Base-by-base conservation (phyloP, 1,140 invertebrate genomes). In the Papilio glaucus region DNA sequence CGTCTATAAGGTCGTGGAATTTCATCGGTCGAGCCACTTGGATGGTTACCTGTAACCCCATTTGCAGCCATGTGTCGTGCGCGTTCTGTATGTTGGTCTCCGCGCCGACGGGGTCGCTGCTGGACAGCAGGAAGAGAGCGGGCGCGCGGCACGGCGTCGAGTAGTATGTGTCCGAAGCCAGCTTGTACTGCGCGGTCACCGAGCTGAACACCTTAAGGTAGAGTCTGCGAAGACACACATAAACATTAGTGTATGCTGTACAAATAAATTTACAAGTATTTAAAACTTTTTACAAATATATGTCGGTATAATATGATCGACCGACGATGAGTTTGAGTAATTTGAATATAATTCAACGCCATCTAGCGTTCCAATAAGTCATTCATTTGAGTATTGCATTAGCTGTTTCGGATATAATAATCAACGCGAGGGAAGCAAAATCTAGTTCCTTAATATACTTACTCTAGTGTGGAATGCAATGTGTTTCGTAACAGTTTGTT, bases 131-230 rank as follows among this genome's bases (percentile, higher is more conserved):
- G 83, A 98, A 95, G 71, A 98, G 91, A 12, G 97, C 96, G 53
- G 97, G 97, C 9, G 95, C 94, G 67, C 90, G 93, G 10, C 97
- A 93, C 1, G 95, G 89, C 65, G 95, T 96, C 7, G 95, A 94
- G 81, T 97, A 96, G 84, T 97, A 98, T 80, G 96, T 94, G 82
- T 96, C 95, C 81, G 97, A 97, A 18, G 97, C 96, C 49, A 94
- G 90, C 74, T 96, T 93, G 82, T 97, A 98, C 90, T 98, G 96
- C 37, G 94, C 94, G 0, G 97, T 97, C 0, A 96, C 96, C 71
- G 95, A 94, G 74, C 96, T 94, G 76, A 97, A 97, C 74, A 95
- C 94, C 85, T 94, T 95, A 91, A 97, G 83, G 79, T 98, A 97
- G 79, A 95, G 95, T 49, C 96, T 96, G 81, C 6, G 29, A 33